These are phyloP conservation scores for Chelonia mydas DNA, from an alignment of 2,797 vertebrate species.

Conservation along the genomic window DNA sequence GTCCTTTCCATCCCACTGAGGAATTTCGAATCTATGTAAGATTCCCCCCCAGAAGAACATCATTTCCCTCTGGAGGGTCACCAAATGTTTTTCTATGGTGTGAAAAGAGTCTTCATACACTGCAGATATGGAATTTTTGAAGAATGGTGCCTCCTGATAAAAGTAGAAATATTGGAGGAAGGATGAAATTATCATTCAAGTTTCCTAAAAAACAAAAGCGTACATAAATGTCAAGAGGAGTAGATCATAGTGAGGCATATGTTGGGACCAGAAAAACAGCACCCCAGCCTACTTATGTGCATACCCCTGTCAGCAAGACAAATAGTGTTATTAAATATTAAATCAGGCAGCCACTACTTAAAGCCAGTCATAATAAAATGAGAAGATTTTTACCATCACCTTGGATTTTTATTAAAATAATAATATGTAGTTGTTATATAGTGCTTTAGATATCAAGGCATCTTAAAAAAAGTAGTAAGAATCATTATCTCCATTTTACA, in stretches of 20 bases:
- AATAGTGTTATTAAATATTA: background rate
- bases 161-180: background rate
- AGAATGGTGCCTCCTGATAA: background rate
- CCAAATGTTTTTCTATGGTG: background rate
- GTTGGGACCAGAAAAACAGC: background rate
- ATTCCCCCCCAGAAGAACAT: background rate
- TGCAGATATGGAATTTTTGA: background rate
- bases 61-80: background rate
- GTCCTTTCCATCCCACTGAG: background rate
- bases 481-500: background rate
- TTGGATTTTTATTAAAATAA: background rate
- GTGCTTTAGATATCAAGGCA: background rate
- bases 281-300: background rate
- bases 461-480: background rate
- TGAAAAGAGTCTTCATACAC: background rate
- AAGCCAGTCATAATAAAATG: background rate
- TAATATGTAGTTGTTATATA: background rate
- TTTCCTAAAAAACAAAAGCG: background rate
- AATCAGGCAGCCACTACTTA: background rate
- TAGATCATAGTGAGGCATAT: background rate
- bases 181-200: background rate
- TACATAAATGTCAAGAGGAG: background rate
- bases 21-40: background rate
- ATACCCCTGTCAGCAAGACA: background rate
- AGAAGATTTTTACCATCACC: background rate